Evolutionary conservation across 2,113 vertebrate genomes (phyloP).

Genomic region (Panthera uncia): DNA sequence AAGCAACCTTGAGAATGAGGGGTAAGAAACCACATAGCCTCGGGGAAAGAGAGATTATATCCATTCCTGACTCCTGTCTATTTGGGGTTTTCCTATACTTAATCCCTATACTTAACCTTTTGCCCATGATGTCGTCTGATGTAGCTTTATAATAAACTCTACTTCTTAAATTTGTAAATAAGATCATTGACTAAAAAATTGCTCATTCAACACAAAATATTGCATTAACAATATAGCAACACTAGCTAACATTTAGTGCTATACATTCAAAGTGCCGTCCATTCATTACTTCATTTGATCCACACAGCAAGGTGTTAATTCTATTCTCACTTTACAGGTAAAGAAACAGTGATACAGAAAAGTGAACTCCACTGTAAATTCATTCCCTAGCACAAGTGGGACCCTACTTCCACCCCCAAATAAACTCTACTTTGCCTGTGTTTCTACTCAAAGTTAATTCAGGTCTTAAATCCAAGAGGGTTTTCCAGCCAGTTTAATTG

Average conservation of each 20-base stretch:
- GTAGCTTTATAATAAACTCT: background rate
- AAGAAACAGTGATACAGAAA: background rate
- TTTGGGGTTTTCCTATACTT: background rate
- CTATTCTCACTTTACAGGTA: background rate
- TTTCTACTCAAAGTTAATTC: slow-evolving; percentile 50
- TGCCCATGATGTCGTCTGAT: background rate
- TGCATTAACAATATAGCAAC: background rate
- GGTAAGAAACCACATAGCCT: background rate
- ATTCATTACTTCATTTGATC: slow-evolving; percentile 16
- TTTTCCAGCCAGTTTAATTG: slow-evolving; percentile 68
- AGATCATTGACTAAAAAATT: background rate
- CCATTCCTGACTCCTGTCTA: background rate
- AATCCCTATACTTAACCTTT: background rate
- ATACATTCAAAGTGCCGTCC: background rate
- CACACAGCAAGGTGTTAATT: background rate
- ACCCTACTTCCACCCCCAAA: background rate
- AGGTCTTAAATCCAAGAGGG: slow-evolving; percentile 58
- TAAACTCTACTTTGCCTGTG: background rate
- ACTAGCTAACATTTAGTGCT: background rate
- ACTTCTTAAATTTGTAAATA: background rate
- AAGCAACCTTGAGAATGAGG: background rate
- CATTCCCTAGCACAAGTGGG: background rate
- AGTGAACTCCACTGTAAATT: slow-evolving; percentile 11
- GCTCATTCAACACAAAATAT: background rate
- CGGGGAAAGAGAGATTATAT: background rate